A percentile compares a stretch with the other conserved stretches of the same genome.
phyloP scores from a whole-genome alignment of 2,797 vertebrate genomes.

The Psittacula derbiana region DNA sequence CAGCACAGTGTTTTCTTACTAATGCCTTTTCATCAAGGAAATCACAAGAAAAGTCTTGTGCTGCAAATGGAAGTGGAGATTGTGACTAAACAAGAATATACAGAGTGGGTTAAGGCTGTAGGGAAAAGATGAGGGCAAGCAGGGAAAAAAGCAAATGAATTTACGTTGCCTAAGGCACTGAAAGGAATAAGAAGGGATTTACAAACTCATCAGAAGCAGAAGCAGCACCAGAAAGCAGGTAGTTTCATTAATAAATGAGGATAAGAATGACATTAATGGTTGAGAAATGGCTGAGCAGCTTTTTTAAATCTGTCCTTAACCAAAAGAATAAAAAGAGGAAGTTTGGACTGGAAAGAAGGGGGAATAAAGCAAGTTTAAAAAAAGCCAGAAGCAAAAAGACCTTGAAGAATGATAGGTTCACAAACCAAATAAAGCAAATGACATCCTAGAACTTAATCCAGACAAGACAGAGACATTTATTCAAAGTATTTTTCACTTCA shows the following conservation, averaged over 20 bases:
- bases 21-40: conserved; percentile 24
- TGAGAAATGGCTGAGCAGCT: conserved; percentile 34
- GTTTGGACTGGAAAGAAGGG: background rate
- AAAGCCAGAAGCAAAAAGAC: background rate
- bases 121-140: conserved; percentile 27
- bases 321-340: conserved; percentile 10
- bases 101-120: conserved; percentile 35
- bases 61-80: background rate
- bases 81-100: conserved; percentile 1
- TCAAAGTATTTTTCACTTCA: conserved; percentile 1
- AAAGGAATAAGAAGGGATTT: conserved; percentile 64
- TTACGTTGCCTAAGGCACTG: conserved; percentile 38
- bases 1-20: background rate
- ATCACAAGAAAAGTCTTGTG: background rate
- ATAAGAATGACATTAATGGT: conserved; percentile 48
- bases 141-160: conserved; percentile 18
- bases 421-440: background rate
- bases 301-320: conserved; percentile 1
- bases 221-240: conserved; percentile 50
- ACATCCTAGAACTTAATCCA: conserved; percentile 10
- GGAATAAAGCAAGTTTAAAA: rapidly evolving
- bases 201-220: conserved; percentile 51
- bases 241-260: conserved; percentile 64
- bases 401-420: background rate
- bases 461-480: background rate